Evolutionary conservation across 2,797 vertebrate species (phyloP), one percentile per base, ranked within the genome.

Genomic region (Neosilurus hyrtlii): DNA sequence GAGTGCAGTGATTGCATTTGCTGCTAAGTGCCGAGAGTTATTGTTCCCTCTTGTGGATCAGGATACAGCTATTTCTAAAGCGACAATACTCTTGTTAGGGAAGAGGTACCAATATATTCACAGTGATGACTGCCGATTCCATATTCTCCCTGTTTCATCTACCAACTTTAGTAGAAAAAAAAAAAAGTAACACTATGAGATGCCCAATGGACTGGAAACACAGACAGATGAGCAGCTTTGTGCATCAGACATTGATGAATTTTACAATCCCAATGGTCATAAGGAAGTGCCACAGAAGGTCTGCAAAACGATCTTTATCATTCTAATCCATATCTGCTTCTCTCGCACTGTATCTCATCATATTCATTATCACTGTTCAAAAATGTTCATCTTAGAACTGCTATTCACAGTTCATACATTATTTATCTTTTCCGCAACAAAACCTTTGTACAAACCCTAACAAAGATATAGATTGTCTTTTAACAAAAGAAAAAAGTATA

Each of bases 221-320:
- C 43, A 82, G n/a, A 61, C 20, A 59, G 12, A 80, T 80, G 80
- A 37, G 77, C 15, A 54, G 72, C 79, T 78, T 68, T 63, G 67
- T 82, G 67, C 20, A 43, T n/a, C 57, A 49, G 62, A 18, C 81
- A 82, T 81, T 85, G 52, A 86, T 82, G 43, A 83, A 80, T 79
- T 79, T 79, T 43, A 79, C 37, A 85, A 76, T 84, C 65, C 79
- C 81, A 75, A 79, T 84, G 75, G 79, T 82, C 79, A 82, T 82
- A 54, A 52, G 16, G 71, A 56, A 3, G 78, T 83, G 80, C 78
- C 81, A 71, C 77, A 82, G 70, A 37, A 52, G 73, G 10, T 54
- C 61, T 70, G 77, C 56, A 74, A 84, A 76, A 72, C 35, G 61
- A 84, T 75, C 80, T 24, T 35, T 56, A 74, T 59, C n/a, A 35